Conservation (phyloP, 2,888 invertebrate species). For the Tolmerus cingulatus region DNA sequence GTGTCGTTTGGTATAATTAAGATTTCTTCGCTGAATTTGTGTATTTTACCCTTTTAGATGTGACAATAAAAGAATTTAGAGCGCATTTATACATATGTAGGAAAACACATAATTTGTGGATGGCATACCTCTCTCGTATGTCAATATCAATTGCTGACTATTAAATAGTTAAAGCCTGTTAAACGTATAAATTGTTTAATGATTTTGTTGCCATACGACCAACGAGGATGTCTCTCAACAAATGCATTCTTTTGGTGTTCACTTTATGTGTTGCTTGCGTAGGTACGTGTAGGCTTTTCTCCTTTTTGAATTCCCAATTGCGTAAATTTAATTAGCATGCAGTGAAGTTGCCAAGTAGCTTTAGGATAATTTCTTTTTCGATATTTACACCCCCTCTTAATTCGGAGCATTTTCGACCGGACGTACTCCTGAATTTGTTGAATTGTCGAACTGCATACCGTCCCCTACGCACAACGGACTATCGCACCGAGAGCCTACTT, state of each 20-base stretch:
- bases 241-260: conserved; percentile 42
- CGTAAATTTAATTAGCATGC: conserved; percentile 37
- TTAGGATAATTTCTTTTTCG: neutral
- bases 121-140: conserved; percentile 15
- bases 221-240: conserved; percentile 42
- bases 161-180: conserved; percentile 40
- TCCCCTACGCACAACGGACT: neutral
- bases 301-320: neutral
- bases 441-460: neutral
- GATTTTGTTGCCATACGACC: conserved; percentile 37
- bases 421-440: too few relatives aligned
- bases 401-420: neutral
- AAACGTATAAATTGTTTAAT: conserved; percentile 42
- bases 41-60: conserved; percentile 19
- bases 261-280: conserved; percentile 45
- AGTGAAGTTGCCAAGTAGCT: neutral
- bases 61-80: conserved; percentile 19
- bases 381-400: neutral
- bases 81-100: conserved; percentile 12
- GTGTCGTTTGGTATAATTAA: conserved; percentile 24
- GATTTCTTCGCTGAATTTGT: neutral
- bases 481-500: neutral
- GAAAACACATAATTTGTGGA: neutral
- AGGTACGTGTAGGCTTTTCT: conserved; percentile 45
- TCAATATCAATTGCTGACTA: conserved; percentile 31